Conservation (phyloP, 2,797 vertebrate species). For the Sebastiscus tertius region DNA sequence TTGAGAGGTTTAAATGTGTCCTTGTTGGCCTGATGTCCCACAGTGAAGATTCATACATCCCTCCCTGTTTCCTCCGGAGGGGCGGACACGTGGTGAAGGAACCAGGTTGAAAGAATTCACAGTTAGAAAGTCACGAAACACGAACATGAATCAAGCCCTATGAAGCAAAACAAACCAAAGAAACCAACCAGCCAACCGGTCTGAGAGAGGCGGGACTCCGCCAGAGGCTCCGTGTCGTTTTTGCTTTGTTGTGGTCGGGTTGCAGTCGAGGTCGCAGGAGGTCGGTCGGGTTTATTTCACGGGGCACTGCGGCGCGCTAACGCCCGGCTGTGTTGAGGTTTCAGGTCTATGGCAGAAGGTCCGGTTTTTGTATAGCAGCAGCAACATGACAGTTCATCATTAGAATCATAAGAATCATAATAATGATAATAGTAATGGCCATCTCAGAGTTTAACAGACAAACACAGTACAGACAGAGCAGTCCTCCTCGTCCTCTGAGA, state of each 20-base stretch:
- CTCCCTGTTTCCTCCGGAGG: constrained; percentile 26
- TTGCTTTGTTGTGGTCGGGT: constrained; percentile 30
- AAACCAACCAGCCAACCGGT: constrained; percentile 30
- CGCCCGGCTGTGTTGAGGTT: constrained; percentile 80
- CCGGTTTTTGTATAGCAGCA: constrained; percentile 84
- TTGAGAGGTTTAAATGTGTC: not conserved
- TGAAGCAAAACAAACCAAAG: constrained; percentile 57
- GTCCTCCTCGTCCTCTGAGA: constrained; percentile 32
- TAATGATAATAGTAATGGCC: constrained; percentile 60
- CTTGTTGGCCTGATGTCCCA: not conserved
- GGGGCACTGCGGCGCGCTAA: constrained; percentile 61
- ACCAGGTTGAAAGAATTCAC: constrained; percentile 36
- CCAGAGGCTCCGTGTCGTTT: constrained; percentile 17
- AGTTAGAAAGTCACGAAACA: constrained; percentile 55
- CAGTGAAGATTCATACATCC: not conserved
- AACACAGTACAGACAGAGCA: constrained; percentile 63
- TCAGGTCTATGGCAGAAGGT: constrained; percentile 86
- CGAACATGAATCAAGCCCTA: constrained; percentile 67
- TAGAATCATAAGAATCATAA: constrained; percentile 47
- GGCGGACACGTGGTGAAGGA: not conserved
- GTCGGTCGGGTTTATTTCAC: constrained; percentile 62
- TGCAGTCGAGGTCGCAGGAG: constrained; percentile 13
- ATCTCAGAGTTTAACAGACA: constrained; percentile 71
- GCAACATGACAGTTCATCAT: constrained; percentile 79
- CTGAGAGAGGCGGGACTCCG: constrained; percentile 25